phyloP scores from a whole-genome alignment of 2,888 invertebrate species.

The Yponomeuta plumbellus region DNA sequence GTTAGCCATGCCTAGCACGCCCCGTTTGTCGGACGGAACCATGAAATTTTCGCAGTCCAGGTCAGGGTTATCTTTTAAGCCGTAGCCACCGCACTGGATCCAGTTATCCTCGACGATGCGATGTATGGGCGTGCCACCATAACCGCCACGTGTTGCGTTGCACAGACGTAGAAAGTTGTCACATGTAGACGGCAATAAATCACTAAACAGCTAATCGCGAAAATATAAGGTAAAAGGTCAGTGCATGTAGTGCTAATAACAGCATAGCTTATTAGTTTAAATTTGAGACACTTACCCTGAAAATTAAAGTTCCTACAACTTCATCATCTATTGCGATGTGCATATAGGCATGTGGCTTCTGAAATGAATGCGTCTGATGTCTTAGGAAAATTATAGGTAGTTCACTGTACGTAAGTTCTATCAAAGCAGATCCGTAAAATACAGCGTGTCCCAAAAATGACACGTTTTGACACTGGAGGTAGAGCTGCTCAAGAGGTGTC shows the following conservation, averaged over 20 bases:
- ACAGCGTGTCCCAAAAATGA: too few species aligned
- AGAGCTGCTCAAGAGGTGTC: too few species aligned
- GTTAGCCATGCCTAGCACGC: slow-evolving; percentile 84
- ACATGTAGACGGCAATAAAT: slow-evolving; percentile 75
- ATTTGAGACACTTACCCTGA: slow-evolving; percentile 66
- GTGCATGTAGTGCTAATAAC: too few species aligned
- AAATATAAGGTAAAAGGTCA: background rate
- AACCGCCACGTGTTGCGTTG: slow-evolving; percentile 59
- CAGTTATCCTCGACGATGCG: slow-evolving; percentile 82
- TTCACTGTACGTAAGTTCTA: too few species aligned
- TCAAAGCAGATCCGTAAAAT: background rate
- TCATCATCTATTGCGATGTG: slow-evolving; percentile 64
- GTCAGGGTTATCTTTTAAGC: slow-evolving; percentile 43
- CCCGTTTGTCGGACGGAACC: slow-evolving; percentile 79
- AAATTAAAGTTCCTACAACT: slow-evolving; percentile 71
- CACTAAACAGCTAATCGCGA: slow-evolving; percentile 69
- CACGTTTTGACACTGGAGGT: too few species aligned
- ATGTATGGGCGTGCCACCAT: slow-evolving; percentile 76
- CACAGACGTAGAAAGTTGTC: slow-evolving; percentile 77
- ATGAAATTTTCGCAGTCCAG: slow-evolving; percentile 81
- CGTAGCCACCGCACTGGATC: slow-evolving; percentile 81
- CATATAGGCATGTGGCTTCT: slow-evolving; percentile 76
- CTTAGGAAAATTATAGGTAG: slow-evolving; percentile 12
- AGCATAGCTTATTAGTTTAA: too few species aligned
- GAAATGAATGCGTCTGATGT: too few species aligned